Conservation (phyloP, 2,888 invertebrate species). For the Strigamia transsilvanica region DNA sequence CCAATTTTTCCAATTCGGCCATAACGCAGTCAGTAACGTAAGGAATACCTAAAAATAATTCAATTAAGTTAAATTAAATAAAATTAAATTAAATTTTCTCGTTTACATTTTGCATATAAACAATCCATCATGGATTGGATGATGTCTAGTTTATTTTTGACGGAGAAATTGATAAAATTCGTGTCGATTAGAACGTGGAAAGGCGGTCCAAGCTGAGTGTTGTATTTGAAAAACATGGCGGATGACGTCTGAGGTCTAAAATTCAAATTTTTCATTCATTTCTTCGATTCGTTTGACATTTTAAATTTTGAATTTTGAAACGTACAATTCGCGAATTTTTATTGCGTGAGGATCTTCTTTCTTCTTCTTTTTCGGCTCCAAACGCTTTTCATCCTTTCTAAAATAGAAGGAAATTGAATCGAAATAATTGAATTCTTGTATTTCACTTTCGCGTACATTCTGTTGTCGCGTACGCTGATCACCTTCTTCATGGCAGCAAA, state of each 20-base stretch:
- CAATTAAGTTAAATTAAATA: too few relatives aligned
- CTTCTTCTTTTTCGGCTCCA: too few relatives aligned
- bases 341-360: too few relatives aligned
- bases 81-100: slow-evolving; percentile 26
- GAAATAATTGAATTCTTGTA: too few relatives aligned
- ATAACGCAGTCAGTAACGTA: slow-evolving; percentile 98
- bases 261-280: background rate
- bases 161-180: slow-evolving; percentile 98
- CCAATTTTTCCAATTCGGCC: slow-evolving; percentile 96
- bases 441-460: too few relatives aligned
- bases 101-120: slow-evolving; percentile 87
- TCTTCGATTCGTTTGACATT: background rate
- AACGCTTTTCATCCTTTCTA: too few relatives aligned
- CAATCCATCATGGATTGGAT: slow-evolving; percentile 99
- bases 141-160: slow-evolving; percentile 96
- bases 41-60: slow-evolving; percentile 76
- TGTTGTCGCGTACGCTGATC: too few relatives aligned
- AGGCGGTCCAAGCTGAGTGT: slow-evolving; percentile 97
- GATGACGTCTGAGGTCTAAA: slow-evolving; percentile 81
- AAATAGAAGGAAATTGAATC: too few relatives aligned
- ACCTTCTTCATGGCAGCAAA: too few relatives aligned
- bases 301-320: too few relatives aligned
- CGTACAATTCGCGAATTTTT: too few relatives aligned
- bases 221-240: slow-evolving; percentile 96
- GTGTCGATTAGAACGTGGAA: slow-evolving; percentile 97